Evolutionary conservation across 1,140 invertebrate genomes (phyloP).

Genomic region (Elysia chlorotica): DNA sequence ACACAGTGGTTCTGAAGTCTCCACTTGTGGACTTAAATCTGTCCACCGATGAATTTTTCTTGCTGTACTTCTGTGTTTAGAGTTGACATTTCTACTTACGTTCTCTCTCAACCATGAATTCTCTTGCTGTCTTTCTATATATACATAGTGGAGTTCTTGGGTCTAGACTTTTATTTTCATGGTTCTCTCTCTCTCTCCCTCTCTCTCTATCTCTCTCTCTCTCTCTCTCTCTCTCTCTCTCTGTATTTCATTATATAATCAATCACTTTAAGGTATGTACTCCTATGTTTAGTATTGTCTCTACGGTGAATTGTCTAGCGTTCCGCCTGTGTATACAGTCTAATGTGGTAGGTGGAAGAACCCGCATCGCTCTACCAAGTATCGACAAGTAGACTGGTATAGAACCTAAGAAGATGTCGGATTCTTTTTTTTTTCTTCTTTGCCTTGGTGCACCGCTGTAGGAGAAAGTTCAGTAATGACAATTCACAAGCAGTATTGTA

Average conservation of each 20-base stretch:
- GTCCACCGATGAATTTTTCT: no score
- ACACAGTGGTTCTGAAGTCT: no score
- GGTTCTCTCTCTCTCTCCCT: slow-evolving; percentile 17
- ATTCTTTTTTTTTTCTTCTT: neutral
- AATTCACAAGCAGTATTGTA: neutral
- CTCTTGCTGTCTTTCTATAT: no score
- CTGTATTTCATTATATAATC: neutral
- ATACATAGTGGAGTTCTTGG: no score
- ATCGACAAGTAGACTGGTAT: neutral
- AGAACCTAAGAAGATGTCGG: neutral
- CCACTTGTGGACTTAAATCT: no score
- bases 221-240: neutral
- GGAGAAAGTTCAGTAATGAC: no score
- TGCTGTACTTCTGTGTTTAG: no score
- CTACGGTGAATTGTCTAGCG: neutral
- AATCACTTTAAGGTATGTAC: neutral
- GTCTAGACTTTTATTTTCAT: no score
- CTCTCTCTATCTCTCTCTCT: slow-evolving; percentile 11
- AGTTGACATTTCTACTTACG: no score
- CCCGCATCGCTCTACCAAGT: neutral
- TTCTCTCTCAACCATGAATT: no score
- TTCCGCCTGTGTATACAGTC: neutral
- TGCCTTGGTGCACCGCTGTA: neutral
- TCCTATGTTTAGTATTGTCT: neutral
- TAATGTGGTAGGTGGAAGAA: neutral